phyloP scores from a whole-genome alignment of 2,113 vertebrate genomes.

The Genyomyrus donnyi region DNA sequence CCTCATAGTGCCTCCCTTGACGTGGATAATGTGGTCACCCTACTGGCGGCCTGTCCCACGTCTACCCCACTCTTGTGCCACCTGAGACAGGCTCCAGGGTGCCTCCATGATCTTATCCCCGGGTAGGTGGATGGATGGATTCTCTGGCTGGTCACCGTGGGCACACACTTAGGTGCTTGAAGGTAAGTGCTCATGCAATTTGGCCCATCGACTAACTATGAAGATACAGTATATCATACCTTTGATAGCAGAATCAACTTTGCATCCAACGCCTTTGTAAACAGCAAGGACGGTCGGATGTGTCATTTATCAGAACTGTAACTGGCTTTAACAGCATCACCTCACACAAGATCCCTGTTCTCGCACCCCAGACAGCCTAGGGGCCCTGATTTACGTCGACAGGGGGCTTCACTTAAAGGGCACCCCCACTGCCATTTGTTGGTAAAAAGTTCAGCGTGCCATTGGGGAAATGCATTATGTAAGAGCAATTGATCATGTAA shows the following conservation, averaged over 20 bases:
- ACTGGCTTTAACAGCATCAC: not conserved
- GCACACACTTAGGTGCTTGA: not conserved
- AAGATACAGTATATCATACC: not conserved
- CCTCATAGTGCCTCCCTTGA: too few relatives aligned
- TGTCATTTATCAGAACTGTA: not conserved
- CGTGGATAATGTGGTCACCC: too few relatives aligned
- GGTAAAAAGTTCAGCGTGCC: not conserved
- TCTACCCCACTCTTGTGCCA: not conserved
- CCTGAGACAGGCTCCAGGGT: not conserved
- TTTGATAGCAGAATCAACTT: not conserved
- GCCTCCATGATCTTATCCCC: not conserved
- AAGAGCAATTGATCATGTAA: constrained; percentile 8
- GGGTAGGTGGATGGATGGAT: not conserved
- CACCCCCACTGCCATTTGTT: not conserved
- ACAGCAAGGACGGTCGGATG: not conserved
- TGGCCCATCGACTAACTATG: not conserved
- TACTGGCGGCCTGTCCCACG: not conserved
- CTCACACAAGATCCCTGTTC: not conserved
- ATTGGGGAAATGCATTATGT: constrained; percentile 9
- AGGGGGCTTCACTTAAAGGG: constrained; percentile 16
- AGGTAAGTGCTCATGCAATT: not conserved
- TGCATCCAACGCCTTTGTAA: not conserved
- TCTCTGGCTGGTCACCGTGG: not conserved
- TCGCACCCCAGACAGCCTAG: not conserved
- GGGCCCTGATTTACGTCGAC: constrained; percentile 4